phyloP scores from a whole-genome alignment of 2,113 vertebrate species.

The Emydura subglobosa region DNA sequence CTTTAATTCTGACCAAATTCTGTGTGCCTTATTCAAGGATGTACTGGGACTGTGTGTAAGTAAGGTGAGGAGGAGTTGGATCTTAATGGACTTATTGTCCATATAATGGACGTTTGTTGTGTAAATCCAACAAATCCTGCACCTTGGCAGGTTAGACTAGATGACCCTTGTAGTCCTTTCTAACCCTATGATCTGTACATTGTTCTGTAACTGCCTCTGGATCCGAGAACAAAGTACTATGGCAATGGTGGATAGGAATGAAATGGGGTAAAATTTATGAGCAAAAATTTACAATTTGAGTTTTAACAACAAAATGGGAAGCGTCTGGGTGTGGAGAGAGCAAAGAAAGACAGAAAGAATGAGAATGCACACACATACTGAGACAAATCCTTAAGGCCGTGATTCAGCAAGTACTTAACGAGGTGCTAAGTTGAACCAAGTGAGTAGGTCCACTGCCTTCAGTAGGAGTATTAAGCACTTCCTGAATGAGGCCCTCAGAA shows the following conservation, averaged over 20 bases:
- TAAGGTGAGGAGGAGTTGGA: neutral
- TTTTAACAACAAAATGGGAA: neutral
- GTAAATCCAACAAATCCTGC: no score
- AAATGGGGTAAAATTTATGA: neutral
- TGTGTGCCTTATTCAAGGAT: accelerated
- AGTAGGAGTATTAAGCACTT: neutral
- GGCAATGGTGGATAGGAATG: neutral
- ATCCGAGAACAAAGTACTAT: neutral
- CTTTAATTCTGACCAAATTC: neutral
- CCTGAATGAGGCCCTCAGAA: neutral
- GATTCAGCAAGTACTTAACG: neutral
- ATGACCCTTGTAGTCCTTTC: no score
- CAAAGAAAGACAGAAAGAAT: neutral
- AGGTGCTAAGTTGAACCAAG: neutral
- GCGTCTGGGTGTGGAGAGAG: neutral
- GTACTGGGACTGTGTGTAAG: neutral
- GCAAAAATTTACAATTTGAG: neutral
- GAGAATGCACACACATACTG: neutral
- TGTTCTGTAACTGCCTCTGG: neutral
- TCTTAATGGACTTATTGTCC: neutral
- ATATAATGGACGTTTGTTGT: neutral
- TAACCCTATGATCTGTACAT: no score
- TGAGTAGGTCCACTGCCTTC: neutral
- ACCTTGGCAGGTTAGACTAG: no score
- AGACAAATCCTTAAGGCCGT: neutral